These are phyloP conservation scores for Drosophila miranda DNA, from an alignment of 1,140 invertebrate species.

Conservation along the genomic window DNA sequence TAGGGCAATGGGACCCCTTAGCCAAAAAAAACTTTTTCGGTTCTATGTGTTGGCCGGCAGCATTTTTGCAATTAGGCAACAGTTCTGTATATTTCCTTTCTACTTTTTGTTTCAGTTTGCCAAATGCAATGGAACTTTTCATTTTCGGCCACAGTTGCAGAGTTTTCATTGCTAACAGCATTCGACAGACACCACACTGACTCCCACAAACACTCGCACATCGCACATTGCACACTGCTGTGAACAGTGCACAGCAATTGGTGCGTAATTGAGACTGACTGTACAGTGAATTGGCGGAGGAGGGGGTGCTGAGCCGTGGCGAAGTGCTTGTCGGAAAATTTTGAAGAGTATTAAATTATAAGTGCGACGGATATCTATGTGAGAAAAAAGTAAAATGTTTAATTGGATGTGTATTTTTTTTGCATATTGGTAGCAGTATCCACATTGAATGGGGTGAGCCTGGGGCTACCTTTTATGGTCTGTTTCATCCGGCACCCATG, in stretches of 20 bases:
- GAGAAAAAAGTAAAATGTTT: no score
- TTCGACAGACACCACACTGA: constrained; percentile 46
- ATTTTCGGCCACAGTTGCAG: constrained; percentile 68
- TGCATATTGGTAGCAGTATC: no score
- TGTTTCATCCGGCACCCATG: no score
- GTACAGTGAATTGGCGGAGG: constrained; percentile 32
- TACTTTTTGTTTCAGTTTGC: constrained; percentile 53
- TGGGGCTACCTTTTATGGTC: no score
- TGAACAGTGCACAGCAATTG: constrained; percentile 53
- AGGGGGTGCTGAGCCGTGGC: background rate
- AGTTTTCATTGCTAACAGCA: constrained; percentile 75
- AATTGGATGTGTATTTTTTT: no score
- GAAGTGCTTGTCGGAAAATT: background rate
- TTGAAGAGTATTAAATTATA: no score
- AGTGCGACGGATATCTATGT: no score
- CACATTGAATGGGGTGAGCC: no score
- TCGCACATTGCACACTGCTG: no score
- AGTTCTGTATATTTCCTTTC: constrained; percentile 58
- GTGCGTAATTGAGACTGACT: constrained; percentile 77
- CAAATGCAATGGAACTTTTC: constrained; percentile 75
- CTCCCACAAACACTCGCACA: constrained; percentile 2
- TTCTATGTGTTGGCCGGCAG: constrained; percentile 69
- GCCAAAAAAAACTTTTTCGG: constrained; percentile 39
- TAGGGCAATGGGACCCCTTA: constrained; percentile 11
- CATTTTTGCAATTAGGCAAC: constrained; percentile 81